Base-by-base conservation (phyloP, 35 echinoderm and acorn worm genomes). In the Holothuria glaberrima region DNA sequence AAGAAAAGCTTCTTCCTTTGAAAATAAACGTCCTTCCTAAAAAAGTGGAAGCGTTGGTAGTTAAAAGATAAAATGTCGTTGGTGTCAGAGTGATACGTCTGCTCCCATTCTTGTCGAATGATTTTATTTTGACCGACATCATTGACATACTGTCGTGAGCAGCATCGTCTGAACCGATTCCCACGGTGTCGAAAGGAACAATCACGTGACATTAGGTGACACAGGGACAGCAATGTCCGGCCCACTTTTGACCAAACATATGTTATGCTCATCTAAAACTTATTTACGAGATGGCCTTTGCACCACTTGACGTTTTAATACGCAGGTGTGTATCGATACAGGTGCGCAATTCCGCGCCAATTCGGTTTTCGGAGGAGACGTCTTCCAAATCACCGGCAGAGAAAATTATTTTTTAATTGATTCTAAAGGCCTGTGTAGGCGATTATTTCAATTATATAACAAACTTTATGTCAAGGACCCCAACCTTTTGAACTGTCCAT, bases 221-320 rank as follows among this genome's bases (percentile, higher is more conserved):
- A 24, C 35, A 22, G 29, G 35, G 21, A 45, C 41, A 50, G 44
- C 74, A 41, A 48, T 48, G 38, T 12, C 74, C 50, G 74, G 74
- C 50, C 74, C 38, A 78, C 25, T 78, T 28, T 78, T 78, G 74
- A 78, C 74, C 74, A 78, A 27, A 78, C 74, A 78, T 78, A 48
- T 78, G 35, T n/a, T 78, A 41, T 25, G 13, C 18, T 22, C 35
- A 48, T 78, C 50, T 52, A 14, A 13, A 48, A 25, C 9, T 48
- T 78, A 78, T 78, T 78, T n/a, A 22, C 27, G 18, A 48, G 27
- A 38, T 78, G 74, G 25, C 27, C 6, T 48, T 12, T 24, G 44
- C 22, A 33, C 44, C 20, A 38, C 70, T 74, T 74, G 36, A 74
- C 30, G 30, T 9, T 31, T 20, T 78, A 48, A 78, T 41, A 14